Evolutionary conservation across 2,888 invertebrate genomes (phyloP), one percentile per base, ranked within the genome.

Genomic region (Volucella inflata): DNA sequence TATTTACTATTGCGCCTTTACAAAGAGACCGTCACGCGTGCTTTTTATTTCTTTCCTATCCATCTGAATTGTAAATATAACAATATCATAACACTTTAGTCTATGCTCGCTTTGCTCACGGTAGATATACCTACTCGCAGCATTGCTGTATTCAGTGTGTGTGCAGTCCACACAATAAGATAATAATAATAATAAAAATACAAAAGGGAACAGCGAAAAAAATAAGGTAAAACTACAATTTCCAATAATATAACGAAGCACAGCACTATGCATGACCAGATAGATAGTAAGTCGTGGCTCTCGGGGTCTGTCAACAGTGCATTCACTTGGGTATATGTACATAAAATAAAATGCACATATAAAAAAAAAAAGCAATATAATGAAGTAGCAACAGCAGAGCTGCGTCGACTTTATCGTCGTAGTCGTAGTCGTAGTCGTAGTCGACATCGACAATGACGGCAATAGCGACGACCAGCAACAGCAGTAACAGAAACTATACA

Each of bases 281-380:
- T 67, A 67, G 64, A 62, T 67, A 67, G 57, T 57, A 76, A 48
- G 62, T 70, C 57, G 65, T 53, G n/a, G 70, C 60, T 53, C 21
- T 40, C 21, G 51, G 36, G 50, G 62, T 65, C 79, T 65, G 59
- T 80, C 75, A 46, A 76, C 70, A 84, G 80, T 84, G 80, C 84
- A 84, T 75, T 84, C 84, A 84, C 84, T 84, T 80, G 70, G 17
- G 68, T 74, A 68, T 65, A n/a, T n/a, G n/a, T n/a, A 75, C 75
- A 74, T 57, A 74, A 67, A 79, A 68, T 68, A 68, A 70, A 79
- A 74, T 83, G 74, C 62, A 74, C 72, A 74, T 68, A 78, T 67
- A 71, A 74, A 79, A 79, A 50, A 83, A 57, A 78, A 62, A 79
- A 79, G 70, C 79, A 44, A 60, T 60, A 84, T 70, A 80, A 71